Evolutionary conservation across 2,113 vertebrate genomes (phyloP), one percentile per base, ranked within the genome.

Genomic region (Cygnus buccinator): DNA sequence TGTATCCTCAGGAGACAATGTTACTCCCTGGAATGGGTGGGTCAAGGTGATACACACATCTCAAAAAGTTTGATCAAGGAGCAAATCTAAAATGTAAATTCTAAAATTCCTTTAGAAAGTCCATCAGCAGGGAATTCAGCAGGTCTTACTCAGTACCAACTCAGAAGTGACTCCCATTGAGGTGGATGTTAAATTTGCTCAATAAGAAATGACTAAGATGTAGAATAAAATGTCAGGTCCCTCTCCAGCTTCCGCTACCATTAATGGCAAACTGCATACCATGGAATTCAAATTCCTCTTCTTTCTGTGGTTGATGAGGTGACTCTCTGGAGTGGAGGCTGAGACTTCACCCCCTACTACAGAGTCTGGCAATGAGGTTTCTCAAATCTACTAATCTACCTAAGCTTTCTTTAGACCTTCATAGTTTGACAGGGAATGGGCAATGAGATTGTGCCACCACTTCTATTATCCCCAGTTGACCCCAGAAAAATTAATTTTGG

Each of bases 81-180:
- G 5, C 44, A 28, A 76, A 78, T 48, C 35, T 46, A 44, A 92
- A 90, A 77, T 31, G 8, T 52, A 85, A 82, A 66, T 33, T 62
- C 50, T 58, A 26, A 67, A 90, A 35, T 4, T 2, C 68, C 73
- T 78, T 66, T n/a, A 88, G 76, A 65, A 93, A 87, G 16, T 74
- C 68, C 81, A 33, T 73, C 65, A 85, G 48, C 62, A 95, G 66
- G 66, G 80, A 87, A 62, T 35, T 90, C 21, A 37, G 73, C 10
- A 79, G 66, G 48, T 92, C 86, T 96, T 95, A 93, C 68, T 94
- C 79, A 78, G 73, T 58, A 59, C 19, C 5, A 6, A 90, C 65
- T 93, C 90, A 97, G 79, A 95, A 88, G 83, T 46, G 90, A 68
- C 57, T 89, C 61, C 61, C 2, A 19, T 75, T 2, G 3, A 93